Percentiles rank a stretch among this genome's conserved stretches.
These are phyloP conservation scores for Pantherophis alleghaniensis DNA, from an alignment of 2,797 vertebrate species.

Conservation along the genomic window DNA sequence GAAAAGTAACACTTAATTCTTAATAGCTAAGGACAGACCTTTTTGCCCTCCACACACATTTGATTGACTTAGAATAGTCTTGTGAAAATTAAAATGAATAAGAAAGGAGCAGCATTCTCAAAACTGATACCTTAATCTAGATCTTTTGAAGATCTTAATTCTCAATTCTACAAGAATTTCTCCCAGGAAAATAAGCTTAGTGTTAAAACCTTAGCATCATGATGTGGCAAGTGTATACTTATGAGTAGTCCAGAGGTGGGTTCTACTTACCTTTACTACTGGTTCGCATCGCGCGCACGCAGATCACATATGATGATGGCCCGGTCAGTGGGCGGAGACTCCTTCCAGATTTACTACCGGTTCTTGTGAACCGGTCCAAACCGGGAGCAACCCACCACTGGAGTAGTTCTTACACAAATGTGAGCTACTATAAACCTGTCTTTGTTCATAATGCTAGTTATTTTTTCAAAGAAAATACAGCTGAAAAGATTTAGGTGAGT, in stretches of 20 bases:
- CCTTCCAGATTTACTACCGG: too few species aligned
- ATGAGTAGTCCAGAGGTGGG: background rate
- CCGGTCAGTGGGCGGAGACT: too few species aligned
- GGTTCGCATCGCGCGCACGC: too few species aligned
- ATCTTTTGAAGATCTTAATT: background rate
- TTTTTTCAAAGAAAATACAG: background rate
- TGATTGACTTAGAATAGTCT: background rate
- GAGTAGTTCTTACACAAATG: background rate
- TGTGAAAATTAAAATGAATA: constrained; percentile 8
- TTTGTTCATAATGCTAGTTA: background rate
- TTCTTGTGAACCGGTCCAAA: too few species aligned
- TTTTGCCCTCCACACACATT: background rate
- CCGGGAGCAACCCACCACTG: too few species aligned
- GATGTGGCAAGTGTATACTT: background rate
- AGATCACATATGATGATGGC: too few species aligned
- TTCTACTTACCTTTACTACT: too few species aligned
- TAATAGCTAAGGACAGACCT: background rate
- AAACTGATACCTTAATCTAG: background rate
- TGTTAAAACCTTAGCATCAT: background rate
- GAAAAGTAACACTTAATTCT: background rate
- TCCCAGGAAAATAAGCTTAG: background rate
- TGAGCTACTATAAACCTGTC: background rate
- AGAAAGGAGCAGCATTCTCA: background rate
- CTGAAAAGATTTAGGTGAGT: background rate
- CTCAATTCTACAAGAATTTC: background rate